Percentiles rank a stretch among this genome's conserved stretches.
phyloP scores from a whole-genome alignment of 1,140 invertebrate species.

The Zophobas atratus region DNA sequence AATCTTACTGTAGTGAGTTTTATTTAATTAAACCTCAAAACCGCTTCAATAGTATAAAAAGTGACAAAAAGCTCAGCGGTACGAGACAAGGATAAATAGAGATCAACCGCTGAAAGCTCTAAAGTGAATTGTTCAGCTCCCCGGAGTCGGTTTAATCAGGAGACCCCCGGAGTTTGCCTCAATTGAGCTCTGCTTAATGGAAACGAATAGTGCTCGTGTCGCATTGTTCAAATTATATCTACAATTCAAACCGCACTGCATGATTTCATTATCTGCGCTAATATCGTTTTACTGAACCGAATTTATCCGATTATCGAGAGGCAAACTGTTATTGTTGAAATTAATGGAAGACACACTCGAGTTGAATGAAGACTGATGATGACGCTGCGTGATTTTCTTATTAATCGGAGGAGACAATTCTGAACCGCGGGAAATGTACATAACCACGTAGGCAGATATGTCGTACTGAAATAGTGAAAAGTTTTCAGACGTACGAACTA shows the following conservation, averaged over 20 bases:
- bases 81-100: slow-evolving; percentile 21
- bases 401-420: too few relatives aligned
- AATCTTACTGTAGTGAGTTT: too few relatives aligned
- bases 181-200: slow-evolving; percentile 44
- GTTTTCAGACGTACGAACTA: too few relatives aligned
- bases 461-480: too few relatives aligned
- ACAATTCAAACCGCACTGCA: slow-evolving; percentile 45
- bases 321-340: slow-evolving; percentile 33
- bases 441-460: too few relatives aligned
- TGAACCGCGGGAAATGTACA: too few relatives aligned
- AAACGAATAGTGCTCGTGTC: slow-evolving; percentile 51
- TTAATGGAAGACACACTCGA: slow-evolving; percentile 23
- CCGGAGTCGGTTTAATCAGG: slow-evolving; percentile 48
- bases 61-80: slow-evolving; percentile 10
- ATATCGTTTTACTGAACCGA: slow-evolving; percentile 40
- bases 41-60: too few relatives aligned
- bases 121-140: slow-evolving; percentile 43
- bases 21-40: too few relatives aligned
- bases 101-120: slow-evolving; percentile 41
- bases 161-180: slow-evolving; percentile 44
- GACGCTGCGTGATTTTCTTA: too few relatives aligned
- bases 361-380: slow-evolving; percentile 1
- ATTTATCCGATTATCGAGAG: slow-evolving; percentile 38
- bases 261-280: slow-evolving; percentile 48
- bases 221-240: slow-evolving; percentile 44